Percentiles rank a stretch among this genome's conserved stretches.
These are phyloP conservation scores for Ectemnius continuus DNA, from an alignment of 2,888 invertebrate genomes.

Conservation along the genomic window DNA sequence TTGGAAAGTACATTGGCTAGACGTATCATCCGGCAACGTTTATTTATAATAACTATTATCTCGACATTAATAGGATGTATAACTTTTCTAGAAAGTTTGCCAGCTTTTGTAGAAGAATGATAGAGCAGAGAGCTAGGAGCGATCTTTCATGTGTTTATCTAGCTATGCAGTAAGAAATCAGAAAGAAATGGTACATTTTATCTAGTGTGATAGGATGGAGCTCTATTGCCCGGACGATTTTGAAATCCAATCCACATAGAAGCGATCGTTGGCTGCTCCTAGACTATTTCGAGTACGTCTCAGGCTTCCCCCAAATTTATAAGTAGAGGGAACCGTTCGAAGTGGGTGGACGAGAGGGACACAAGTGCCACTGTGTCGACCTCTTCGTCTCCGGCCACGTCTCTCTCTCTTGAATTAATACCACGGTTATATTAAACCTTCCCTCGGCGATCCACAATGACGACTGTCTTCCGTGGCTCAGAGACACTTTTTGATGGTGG, in stretches of 20 bases:
- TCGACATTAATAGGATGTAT: too few relatives aligned
- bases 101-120: too few relatives aligned
- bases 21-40: too few relatives aligned
- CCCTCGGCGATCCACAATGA: conserved; percentile 1
- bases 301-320: conserved; percentile 72
- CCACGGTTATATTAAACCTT: neutral
- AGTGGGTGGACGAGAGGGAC: conserved; percentile 64
- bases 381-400: conserved; percentile 36
- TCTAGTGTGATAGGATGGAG: conserved; percentile 6
- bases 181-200: too few relatives aligned
- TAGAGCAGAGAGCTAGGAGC: too few relatives aligned
- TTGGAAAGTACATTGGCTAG: too few relatives aligned
- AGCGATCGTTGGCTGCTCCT: conserved; percentile 56
- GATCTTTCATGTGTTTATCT: too few relatives aligned
- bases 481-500: too few relatives aligned
- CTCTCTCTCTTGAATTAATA: conserved; percentile 14
- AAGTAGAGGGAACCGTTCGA: conserved; percentile 66
- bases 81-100: too few relatives aligned
- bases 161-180: too few relatives aligned
- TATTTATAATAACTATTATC: too few relatives aligned
- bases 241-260: conserved; percentile 69
- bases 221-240: conserved; percentile 44
- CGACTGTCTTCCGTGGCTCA: too few relatives aligned
- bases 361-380: conserved; percentile 32
- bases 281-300: conserved; percentile 74